Base-by-base conservation (phyloP, 2,113 vertebrate species). In the Pterocles orientalis region DNA sequence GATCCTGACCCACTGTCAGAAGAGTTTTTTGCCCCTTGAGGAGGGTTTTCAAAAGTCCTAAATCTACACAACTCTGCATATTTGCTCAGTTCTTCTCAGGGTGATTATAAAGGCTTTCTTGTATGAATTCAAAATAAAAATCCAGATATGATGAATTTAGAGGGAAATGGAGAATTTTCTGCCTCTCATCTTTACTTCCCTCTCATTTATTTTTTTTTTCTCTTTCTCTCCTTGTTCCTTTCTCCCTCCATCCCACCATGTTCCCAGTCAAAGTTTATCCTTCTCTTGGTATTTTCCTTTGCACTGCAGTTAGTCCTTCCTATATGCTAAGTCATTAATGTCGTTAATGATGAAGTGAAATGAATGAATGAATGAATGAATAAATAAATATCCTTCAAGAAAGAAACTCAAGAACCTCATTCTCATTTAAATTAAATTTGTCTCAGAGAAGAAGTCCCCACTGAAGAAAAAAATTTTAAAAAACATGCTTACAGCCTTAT, bases 161-260 rank as follows among this genome's bases (percentile, higher is more conserved):
- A 80, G 9, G 21, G 8, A 69, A 69, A 81, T 4, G 1, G 9
- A 41, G 41, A 66, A 33, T 62, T 84, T 84, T 36, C 23, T 47
- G 14, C 34, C 25, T 65, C 58, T 90, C 18, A 21, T 3, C 15
- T 86, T 76, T 65, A 51, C 19, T 88, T 61, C 57, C 9, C 2
- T 14, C 10, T 58, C 4, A 41, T 41, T 41, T 41, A 5, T 41
- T 14, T 41, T 6, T 26, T 69, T 57, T 26, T 54, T 1, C 1
- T 28, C 39, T 57, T 66, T 20, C 5, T 26, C 19, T 73, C 10
- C 14, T 71, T 43, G 1, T 53, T 84, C 29, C 8, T 70, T 15
- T 62, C 7, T 9, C 12, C 5, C 33, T 54, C 13, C 12, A 58
- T 26, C 5, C 14, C 10, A 0, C 7, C 18, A 33, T 0, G 0